Conservation (phyloP, 1,140 invertebrate genomes). For the Cotesia vestalis region DNA sequence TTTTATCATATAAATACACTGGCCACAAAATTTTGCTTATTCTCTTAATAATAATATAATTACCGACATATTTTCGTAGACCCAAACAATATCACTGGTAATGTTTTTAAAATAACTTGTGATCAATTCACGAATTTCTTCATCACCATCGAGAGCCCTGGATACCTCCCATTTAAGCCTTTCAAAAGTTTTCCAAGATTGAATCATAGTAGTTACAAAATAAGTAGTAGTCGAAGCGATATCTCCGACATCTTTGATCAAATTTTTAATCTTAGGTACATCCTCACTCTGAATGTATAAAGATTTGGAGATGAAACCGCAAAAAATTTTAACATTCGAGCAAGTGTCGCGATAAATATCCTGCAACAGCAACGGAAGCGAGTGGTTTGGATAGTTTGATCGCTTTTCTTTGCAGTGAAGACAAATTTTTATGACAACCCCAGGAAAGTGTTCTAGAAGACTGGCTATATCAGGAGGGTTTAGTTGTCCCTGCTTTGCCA, state of each 20-base stretch:
- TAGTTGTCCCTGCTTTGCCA: not conserved
- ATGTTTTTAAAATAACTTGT: slow-evolving; percentile 13
- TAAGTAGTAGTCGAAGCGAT: slow-evolving; percentile 17
- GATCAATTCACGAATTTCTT: not conserved
- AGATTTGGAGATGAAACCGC: not conserved
- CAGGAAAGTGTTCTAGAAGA: slow-evolving; percentile 25
- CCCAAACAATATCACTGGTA: not conserved
- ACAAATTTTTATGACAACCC: slow-evolving; percentile 16
- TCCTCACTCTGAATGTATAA: not conserved
- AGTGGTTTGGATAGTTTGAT: not conserved
- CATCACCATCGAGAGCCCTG: not conserved
- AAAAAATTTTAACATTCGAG: slow-evolving; percentile 1
- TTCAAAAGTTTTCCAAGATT: slow-evolving; percentile 22
- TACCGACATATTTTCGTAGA: slow-evolving; percentile 3
- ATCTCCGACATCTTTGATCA: slow-evolving; percentile 6
- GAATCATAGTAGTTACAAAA: slow-evolving; percentile 8
- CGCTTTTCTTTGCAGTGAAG: slow-evolving; percentile 21
- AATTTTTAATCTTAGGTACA: not conserved
- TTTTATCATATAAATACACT: not conserved
- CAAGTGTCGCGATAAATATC: slow-evolving; percentile 22
- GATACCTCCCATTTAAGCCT: not conserved
- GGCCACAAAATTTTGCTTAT: not conserved
- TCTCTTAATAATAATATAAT: no score
- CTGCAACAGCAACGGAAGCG: slow-evolving; percentile 3
- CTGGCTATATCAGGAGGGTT: not conserved